Base-by-base conservation (phyloP, 2,113 vertebrate species). In the Esox niger region DNA sequence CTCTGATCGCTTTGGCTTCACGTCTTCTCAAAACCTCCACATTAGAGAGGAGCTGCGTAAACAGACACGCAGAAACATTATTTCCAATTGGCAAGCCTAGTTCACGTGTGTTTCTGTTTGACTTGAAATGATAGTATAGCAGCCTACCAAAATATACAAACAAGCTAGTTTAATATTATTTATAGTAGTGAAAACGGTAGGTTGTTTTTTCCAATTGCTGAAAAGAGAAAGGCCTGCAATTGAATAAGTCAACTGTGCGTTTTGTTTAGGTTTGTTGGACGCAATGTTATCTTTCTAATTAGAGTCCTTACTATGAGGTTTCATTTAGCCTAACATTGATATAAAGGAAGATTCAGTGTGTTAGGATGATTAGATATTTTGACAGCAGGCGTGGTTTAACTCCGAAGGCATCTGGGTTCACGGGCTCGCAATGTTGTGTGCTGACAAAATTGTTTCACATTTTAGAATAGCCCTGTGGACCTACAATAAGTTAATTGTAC, bases 1-100 rank as follows among this genome's bases (percentile, higher is more conserved):
- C 52, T 69, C 56, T 35, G 61, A 64, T 58, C 49, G 43, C 23
- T 57, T 30, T 74, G 33, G 58, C 47, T 62, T 56, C 35, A 38
- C 57, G 33, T 69, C 58, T 47, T 47, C 26, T 38, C n/a, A n/a
- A n/a, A 13, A 8, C 65, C 52, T 62, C 23, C 9, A 61, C 43
- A 30, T 32, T 33, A n/a, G n/a, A 3, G 15, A 35, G 27, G 29
- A 61, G 8, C 10, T 21, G 31, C 25, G 20, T 8, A 27, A 52
- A 4, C 1, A 29, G 26, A 58, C 26, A 58, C 29, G 20, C 27
- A 29, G 13, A 58, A 20, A 55, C 21, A 21, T 21, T 27, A 58
- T 30, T 15, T 27, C 56, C 27, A 15, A 31, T 58, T 58, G 29
- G 56, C 23, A 25, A 57, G 55, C 55, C 25, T 57, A 26, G 29